Evolutionary conservation across 2,797 vertebrate species (phyloP).

Genomic region (Phyllotis vaccarum): DNA sequence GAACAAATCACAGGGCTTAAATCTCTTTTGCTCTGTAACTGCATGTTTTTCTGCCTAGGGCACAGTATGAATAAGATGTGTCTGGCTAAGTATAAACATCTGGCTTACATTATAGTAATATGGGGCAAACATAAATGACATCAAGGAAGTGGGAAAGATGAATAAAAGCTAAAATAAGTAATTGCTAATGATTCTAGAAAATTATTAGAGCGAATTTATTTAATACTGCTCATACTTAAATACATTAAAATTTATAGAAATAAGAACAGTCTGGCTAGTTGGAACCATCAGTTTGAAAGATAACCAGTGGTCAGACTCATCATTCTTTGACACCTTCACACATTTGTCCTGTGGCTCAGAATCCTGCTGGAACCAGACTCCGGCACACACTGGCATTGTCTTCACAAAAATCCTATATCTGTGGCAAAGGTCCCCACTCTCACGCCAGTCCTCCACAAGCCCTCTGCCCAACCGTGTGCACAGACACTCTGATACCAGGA

Average conservation of each 20-base stretch:
- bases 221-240: not conserved
- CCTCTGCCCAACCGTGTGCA: not conserved
- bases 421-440: not conserved
- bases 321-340: not conserved
- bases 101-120: not conserved
- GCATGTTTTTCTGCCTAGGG: not conserved
- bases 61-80: not conserved
- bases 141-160: not conserved
- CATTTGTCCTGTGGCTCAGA: not conserved
- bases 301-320: not conserved
- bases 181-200: not conserved
- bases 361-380: not conserved
- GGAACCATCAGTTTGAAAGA: not conserved
- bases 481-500: accelerated
- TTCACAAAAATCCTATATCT: not conserved
- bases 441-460: not conserved
- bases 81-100: not conserved
- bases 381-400: not conserved
- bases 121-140: not conserved
- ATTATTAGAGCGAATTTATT: not conserved
- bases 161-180: not conserved
- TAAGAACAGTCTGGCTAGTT: not conserved
- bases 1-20: not conserved
- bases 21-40: not conserved
- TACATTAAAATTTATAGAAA: not conserved